A percentile compares a stretch with the other conserved stretches of the same genome.
phyloP scores from a whole-genome alignment of 2,797 vertebrate species.

The Phrynocephalus vlangalii region DNA sequence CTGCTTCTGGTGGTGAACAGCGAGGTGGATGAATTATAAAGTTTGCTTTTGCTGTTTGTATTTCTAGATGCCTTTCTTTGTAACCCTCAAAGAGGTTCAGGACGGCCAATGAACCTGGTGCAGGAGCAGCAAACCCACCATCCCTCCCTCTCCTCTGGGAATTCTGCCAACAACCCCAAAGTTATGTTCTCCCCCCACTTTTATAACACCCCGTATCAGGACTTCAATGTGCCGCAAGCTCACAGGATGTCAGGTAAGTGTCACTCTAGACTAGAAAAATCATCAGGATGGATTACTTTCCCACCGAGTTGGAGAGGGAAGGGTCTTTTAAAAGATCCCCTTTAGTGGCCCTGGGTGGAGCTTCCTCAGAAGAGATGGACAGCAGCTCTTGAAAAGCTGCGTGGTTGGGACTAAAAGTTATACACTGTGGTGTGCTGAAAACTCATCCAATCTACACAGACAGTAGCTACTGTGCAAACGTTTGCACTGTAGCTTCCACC shows the following conservation, averaged over 20 bases:
- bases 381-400: too few relatives aligned
- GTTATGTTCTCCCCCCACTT: conserved; percentile 75
- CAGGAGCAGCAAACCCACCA: conserved; percentile 56
- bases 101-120: conserved; percentile 66
- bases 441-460: too few relatives aligned
- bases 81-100: conserved; percentile 69
- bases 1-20: not conserved
- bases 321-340: not conserved
- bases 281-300: conserved; percentile 3
- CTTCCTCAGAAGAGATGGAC: not conserved
- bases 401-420: too few relatives aligned
- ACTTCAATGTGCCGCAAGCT: conserved; percentile 78
- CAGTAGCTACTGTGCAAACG: too few relatives aligned
- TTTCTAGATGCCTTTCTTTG: conserved; percentile 80
- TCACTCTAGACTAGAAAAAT: not conserved
- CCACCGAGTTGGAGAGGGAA: not conserved
- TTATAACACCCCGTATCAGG: conserved; percentile 79
- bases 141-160: conserved; percentile 52
- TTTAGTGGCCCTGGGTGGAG: not conserved
- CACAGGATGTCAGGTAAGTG: conserved; percentile 84
- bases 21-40: not conserved
- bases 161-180: conserved; percentile 70
- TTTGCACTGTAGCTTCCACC: too few relatives aligned
- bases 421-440: too few relatives aligned
- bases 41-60: not conserved